Evolutionary conservation across 2,888 invertebrate genomes (phyloP), one percentile per base, ranked within the genome.

Genomic region (Acleris emargana): DNA sequence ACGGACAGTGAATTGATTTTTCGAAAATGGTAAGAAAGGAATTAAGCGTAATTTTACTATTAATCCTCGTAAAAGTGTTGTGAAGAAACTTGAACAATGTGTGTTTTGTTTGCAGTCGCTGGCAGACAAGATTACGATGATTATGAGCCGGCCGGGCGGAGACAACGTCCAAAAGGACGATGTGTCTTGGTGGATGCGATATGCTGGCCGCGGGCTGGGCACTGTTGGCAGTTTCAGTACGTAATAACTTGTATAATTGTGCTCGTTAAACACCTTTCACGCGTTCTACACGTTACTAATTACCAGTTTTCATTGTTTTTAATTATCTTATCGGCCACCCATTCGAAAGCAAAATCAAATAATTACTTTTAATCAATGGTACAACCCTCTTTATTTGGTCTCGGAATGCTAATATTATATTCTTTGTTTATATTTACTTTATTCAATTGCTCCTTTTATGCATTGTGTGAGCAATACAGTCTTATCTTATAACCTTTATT

Each of bases 141-240:
- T 97, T 74, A 95, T 97, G 96, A 94, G 96, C 79, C 94, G 96
- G 80, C 97, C 97, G 71, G 96, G 96, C 74, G 96, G 95, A 84
- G 96, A 96, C 87, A 94, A 94, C 77, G 94, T 92, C 72, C 94
- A 95, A 73, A 96, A 96, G 93, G 97, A 97, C 88, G 97, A 96
- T 87, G 95, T 95, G 74, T 96, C 97, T 73, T 97, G 97, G 97
- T 97, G 96, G 95, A 94, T 97, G 94, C 97, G 96, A 90, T 97
- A 97, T 91, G 96, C 95, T 84, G 97, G 96, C 75, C 94, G 97
- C 81, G 95, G 95, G 73, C 91, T 97, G 76, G 98, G 97, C 71
- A 96, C 97, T 73, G 95, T 96, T 84, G 97, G 96, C 84, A 95
- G 97, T 85, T 94, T 96, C 86, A 94, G 97, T 97, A 93, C 94